Conservation (phyloP, 2,888 invertebrate genomes). For the Baronia brevicornis region DNA sequence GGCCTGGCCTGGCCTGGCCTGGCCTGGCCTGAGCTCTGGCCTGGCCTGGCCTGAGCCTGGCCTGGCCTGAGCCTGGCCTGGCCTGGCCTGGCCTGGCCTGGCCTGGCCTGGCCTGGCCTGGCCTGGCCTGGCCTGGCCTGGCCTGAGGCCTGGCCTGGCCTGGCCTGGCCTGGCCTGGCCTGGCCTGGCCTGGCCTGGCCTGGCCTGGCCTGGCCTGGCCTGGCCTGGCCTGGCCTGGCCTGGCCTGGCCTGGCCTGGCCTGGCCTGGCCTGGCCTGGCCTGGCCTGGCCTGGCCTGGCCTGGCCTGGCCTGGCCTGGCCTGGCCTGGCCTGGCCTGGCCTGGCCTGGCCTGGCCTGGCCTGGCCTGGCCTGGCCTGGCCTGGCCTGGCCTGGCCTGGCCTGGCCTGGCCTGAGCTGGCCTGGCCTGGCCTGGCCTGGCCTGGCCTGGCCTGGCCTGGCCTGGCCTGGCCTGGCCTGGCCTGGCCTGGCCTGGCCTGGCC, state of each 20-base stretch:
- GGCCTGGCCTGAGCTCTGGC: not conserved
- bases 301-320: slow-evolving; percentile 26
- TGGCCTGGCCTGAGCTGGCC: slow-evolving; percentile 23
- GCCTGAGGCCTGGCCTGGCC: slow-evolving; percentile 10
- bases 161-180: slow-evolving; percentile 9
- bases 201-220: slow-evolving; percentile 8
- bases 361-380: slow-evolving; percentile 23
- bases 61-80: slow-evolving; percentile 4
- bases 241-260: slow-evolving; percentile 6
- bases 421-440: slow-evolving; percentile 23
- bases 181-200: slow-evolving; percentile 6
- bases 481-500: slow-evolving; percentile 23
- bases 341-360: slow-evolving; percentile 21
- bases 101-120: slow-evolving; percentile 10
- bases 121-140: slow-evolving; percentile 12
- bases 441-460: slow-evolving; percentile 22
- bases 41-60: slow-evolving; percentile 5
- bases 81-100: slow-evolving; percentile 12
- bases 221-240: slow-evolving; percentile 1
- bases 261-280: slow-evolving; percentile 14
- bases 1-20: slow-evolving; percentile 3
- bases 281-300: slow-evolving; percentile 12
- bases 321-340: slow-evolving; percentile 23
- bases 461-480: slow-evolving; percentile 25
- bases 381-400: slow-evolving; percentile 22